A percentile compares a stretch with the other conserved stretches of the same genome.
Evolutionary conservation across 2,113 vertebrate genomes (phyloP).

Genomic region (Pheucticus melanocephalus): DNA sequence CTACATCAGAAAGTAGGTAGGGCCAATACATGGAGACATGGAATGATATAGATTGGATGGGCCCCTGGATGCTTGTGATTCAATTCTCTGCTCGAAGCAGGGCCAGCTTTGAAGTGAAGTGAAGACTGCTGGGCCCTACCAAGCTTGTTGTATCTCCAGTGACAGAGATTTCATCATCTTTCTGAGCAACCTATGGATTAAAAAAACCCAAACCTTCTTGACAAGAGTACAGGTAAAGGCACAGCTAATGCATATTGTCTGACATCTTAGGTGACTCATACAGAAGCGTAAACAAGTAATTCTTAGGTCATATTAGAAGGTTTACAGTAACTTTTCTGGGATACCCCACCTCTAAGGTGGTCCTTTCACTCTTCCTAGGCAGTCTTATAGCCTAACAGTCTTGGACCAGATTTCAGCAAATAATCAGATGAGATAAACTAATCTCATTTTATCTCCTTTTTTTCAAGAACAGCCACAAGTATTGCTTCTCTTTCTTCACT

Average conservation of each 20-base stretch:
- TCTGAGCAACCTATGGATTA: background rate
- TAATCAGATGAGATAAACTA: background rate
- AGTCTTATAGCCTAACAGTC: rapidly evolving
- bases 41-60: background rate
- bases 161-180: background rate
- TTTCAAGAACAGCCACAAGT: background rate
- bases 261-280: background rate
- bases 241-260: background rate
- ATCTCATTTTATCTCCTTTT: background rate
- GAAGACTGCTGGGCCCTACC: background rate
- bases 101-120: background rate
- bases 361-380: background rate
- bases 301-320: background rate
- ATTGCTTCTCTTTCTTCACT: background rate
- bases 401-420: background rate
- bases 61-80: background rate
- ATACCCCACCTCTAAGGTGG: background rate
- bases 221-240: background rate
- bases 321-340: background rate
- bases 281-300: background rate
- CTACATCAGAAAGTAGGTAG: background rate
- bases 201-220: background rate
- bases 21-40: background rate
- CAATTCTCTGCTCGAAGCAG: background rate
- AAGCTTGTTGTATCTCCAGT: background rate